Evolutionary conservation across 2,797 vertebrate species (phyloP), one percentile per base, ranked within the genome.

Genomic region (Octomys mimax): DNA sequence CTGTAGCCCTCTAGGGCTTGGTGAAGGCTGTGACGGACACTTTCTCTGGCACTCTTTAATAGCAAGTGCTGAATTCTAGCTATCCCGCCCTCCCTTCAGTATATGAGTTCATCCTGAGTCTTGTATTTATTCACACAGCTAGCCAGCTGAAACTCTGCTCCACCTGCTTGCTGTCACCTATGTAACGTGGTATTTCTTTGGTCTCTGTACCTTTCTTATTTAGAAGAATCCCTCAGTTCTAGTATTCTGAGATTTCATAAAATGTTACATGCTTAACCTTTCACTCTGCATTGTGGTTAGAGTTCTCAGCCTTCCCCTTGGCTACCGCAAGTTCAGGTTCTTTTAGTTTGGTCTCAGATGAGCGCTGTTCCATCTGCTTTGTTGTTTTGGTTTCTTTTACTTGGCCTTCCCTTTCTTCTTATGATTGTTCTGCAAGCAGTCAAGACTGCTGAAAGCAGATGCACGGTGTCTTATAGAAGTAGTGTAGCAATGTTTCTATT

Each of bases 181-280:
- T 86, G 77, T 86, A 83, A 71, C 14, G 13, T 78, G 28, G 54
- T 68, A 33, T 93, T 52, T 84, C 87, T 70, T 95, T 86, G 36
- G 21, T 64, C 42, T 91, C 66, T 73, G 33, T 39, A 75, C 64
- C 24, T 42, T 95, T 89, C 75, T 91, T 12, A 24, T 86, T 87
- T 85, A n/a, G 49, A 94, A 59, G 7, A 36, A 33, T 78, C 75
- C 18, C 61, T 89, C 42, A 85, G 52, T 82, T 75, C 26, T 82
- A 36, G 21, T 36, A 28, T 64, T 82, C 92, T 79, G 86, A 75
- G n/a, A 79, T 68, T 46, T 33, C n/a, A 59, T 82, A 33, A 80
- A 89, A 77, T 82, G 31, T 10, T 61, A 0, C 46, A 19, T 54
- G 31, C 59, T 87, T 79, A 77, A 73, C 91, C 71, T 84, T 71